A percentile compares a stretch with the other conserved stretches of the same genome.
These are phyloP conservation scores for Thereva unica DNA, from an alignment of 2,888 invertebrate species.

Conservation along the genomic window DNA sequence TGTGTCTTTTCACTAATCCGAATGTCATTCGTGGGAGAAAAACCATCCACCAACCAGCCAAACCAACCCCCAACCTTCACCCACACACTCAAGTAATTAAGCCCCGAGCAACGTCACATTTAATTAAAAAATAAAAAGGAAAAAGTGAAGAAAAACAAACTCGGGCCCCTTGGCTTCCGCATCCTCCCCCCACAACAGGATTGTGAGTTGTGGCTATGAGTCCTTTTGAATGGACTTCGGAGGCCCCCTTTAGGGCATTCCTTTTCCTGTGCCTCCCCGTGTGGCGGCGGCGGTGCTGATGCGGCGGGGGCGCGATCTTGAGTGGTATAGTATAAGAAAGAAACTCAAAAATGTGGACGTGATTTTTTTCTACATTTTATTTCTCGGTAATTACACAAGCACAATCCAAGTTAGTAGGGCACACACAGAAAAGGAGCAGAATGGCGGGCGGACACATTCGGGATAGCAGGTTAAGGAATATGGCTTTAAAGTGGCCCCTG, in stretches of 20 bases:
- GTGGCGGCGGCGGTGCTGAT: background rate
- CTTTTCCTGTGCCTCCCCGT: too few relatives aligned
- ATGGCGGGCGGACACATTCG: background rate
- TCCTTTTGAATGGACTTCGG: background rate
- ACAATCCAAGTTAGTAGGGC: conserved; percentile 16
- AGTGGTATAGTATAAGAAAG: conserved; percentile 16
- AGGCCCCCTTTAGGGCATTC: too few relatives aligned
- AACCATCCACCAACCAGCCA: too few relatives aligned
- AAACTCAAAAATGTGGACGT: conserved; percentile 23
- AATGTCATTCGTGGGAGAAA: too few relatives aligned
- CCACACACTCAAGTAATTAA: conserved; percentile 11
- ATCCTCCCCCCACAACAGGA: background rate
- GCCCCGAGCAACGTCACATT: conserved; percentile 17
- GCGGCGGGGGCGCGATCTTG: background rate
- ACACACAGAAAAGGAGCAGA: background rate
- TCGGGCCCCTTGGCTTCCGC: background rate
- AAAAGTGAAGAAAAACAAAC: background rate
- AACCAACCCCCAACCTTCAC: too few relatives aligned
- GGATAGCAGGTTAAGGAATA: background rate
- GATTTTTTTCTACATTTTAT: conserved; percentile 18
- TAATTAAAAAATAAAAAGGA: conserved; percentile 27
- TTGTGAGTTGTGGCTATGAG: background rate
- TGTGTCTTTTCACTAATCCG: too few relatives aligned
- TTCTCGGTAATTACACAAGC: conserved; percentile 18
- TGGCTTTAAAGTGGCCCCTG: conserved; percentile 1